These are phyloP conservation scores for Mesorhabditis belari DNA, from an alignment of 2,888 invertebrate genomes.

Conservation along the genomic window DNA sequence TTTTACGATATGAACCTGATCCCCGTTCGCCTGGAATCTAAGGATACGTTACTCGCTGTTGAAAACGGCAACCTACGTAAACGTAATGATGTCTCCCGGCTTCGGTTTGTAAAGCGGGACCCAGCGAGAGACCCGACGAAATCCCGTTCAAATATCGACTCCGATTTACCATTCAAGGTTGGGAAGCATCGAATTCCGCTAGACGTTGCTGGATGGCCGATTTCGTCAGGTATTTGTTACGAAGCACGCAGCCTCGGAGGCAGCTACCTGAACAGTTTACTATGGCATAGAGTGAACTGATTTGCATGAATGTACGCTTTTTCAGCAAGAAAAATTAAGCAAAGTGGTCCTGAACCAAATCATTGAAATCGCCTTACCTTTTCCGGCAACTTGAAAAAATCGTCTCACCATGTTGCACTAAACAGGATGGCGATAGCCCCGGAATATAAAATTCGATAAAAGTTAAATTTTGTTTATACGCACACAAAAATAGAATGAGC, in stretches of 20 bases:
- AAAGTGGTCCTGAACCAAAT: no score
- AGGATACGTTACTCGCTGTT: background rate
- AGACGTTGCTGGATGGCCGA: slow-evolving; percentile 31
- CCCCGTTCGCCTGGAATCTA: slow-evolving; percentile 21
- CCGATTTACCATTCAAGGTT: slow-evolving; percentile 30
- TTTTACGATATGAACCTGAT: slow-evolving; percentile 19
- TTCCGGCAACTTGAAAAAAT: background rate
- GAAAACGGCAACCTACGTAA: slow-evolving; percentile 15
- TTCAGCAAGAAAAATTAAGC: background rate
- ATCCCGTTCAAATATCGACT: slow-evolving; percentile 11
- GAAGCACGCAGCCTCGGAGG: slow-evolving; percentile 19
- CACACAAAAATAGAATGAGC: no score
- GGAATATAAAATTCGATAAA: no score
- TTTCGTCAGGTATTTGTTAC: slow-evolving; percentile 19
- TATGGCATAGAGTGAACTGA: no score
- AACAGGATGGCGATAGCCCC: no score
- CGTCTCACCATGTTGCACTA: background rate
- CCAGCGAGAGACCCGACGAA: slow-evolving; percentile 22
- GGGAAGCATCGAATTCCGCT: slow-evolving; percentile 26
- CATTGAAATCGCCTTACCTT: no score
- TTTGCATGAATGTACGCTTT: no score
- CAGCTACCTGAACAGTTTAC: no score
- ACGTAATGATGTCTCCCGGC: slow-evolving; percentile 21
- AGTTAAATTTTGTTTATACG: no score
- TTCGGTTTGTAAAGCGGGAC: slow-evolving; percentile 15